Percentiles rank a stretch among this genome's conserved stretches.
Evolutionary conservation across 2,797 vertebrate genomes (phyloP).

Genomic region (Ctenopoma kingsleyae): DNA sequence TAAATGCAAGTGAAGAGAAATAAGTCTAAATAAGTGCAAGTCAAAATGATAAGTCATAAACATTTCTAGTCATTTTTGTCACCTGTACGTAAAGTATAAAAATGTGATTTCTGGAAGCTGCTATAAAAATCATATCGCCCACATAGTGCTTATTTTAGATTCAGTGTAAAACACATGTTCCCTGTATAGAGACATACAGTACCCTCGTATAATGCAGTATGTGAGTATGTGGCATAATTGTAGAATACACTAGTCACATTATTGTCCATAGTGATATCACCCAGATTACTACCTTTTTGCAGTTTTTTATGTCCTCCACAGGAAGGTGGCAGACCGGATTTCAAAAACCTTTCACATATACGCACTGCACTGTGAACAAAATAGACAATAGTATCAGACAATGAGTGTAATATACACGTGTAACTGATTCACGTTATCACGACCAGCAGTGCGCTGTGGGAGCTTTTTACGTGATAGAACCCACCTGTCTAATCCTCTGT

Average conservation of each 20-base stretch:
- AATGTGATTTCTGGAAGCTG: conserved; percentile 13
- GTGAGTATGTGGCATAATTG: not conserved
- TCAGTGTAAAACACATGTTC: conserved; percentile 30
- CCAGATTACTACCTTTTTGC: not conserved
- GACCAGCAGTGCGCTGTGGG: conserved; percentile 31
- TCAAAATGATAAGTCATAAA: not conserved
- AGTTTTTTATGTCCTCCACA: not conserved
- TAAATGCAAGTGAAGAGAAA: not conserved
- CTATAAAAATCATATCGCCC: conserved; percentile 37
- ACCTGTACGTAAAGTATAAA: conserved; percentile 23
- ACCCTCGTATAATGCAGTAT: not conserved
- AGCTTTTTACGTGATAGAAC: conserved; percentile 59
- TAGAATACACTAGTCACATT: not conserved
- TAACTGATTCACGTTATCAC: conserved; percentile 39
- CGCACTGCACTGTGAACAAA: conserved; percentile 1
- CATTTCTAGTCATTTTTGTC: not conserved
- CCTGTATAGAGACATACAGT: conserved; percentile 3
- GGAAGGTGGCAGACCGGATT: conserved; percentile 3
- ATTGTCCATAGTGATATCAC: not conserved
- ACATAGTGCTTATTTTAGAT: conserved; percentile 33
- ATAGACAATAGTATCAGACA: not conserved
- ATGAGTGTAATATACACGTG: conserved; percentile 12
- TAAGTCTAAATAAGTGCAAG: not conserved
- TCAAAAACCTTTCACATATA: not conserved
- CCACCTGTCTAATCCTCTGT: conserved; percentile 72